Evolutionary conservation across 2,797 vertebrate species (phyloP).

Genomic region (Siniperca obscura): DNA sequence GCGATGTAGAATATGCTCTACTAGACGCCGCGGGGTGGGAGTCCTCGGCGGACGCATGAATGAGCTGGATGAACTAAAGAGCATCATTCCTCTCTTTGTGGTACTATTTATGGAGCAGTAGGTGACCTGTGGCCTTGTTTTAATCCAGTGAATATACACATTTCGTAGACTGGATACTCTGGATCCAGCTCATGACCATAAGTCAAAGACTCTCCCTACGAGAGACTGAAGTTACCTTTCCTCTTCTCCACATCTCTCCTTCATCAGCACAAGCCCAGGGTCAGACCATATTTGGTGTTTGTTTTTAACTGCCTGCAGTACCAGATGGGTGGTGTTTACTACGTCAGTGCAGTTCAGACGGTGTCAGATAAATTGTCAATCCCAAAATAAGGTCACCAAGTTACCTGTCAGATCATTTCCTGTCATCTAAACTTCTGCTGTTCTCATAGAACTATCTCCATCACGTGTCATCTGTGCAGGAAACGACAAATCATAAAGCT

Average conservation of each 20-base stretch:
- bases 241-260: conserved; percentile 4
- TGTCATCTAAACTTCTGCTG: neutral
- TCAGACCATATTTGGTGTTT: conserved; percentile 36
- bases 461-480: neutral
- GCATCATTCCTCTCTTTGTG: conserved; percentile 3
- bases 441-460: neutral
- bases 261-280: neutral
- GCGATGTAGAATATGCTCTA: conserved; percentile 40
- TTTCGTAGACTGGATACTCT: neutral
- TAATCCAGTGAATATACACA: neutral
- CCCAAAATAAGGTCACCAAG: neutral
- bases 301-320: neutral
- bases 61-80: conserved; percentile 4
- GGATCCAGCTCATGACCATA: conserved; percentile 9
- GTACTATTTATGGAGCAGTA: neutral
- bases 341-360: neutral
- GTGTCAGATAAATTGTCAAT: conserved; percentile 9
- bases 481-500: neutral
- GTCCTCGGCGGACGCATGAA: conserved; percentile 21
- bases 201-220: conserved; percentile 25
- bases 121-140: neutral
- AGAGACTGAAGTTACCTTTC: neutral
- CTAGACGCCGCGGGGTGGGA: conserved; percentile 24
- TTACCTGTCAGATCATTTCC: neutral
- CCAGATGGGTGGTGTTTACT: conserved; percentile 40